Conservation (phyloP, 2,888 invertebrate species). For the Drosophila monieri region DNA sequence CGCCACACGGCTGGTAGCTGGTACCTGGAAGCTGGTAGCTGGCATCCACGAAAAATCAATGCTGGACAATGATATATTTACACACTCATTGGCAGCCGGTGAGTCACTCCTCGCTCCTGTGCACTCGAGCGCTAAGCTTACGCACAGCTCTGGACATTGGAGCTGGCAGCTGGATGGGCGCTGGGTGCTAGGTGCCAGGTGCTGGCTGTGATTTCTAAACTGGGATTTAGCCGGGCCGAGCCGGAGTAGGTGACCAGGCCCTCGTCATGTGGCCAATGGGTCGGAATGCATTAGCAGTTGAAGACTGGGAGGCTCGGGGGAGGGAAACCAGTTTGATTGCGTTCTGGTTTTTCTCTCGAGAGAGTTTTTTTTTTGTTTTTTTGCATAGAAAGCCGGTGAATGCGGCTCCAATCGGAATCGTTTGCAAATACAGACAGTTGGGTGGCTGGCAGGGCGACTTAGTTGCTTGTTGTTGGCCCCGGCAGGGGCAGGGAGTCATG, state of each 20-base stretch:
- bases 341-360: background rate
- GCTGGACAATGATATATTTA: slow-evolving; percentile 42
- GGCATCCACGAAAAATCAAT: slow-evolving; percentile 43
- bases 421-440: slow-evolving; percentile 23
- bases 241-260: slow-evolving; percentile 26
- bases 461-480: background rate
- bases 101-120: slow-evolving; percentile 25
- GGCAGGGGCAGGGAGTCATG: slow-evolving; percentile 9
- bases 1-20: slow-evolving; percentile 10
- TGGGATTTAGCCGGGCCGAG: background rate
- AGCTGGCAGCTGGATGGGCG: background rate
- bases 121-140: slow-evolving; percentile 30
- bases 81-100: slow-evolving; percentile 35
- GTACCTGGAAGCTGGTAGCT: too few species aligned
- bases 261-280: slow-evolving; percentile 38
- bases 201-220: background rate
- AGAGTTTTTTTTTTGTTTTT: slow-evolving; percentile 8
- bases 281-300: slow-evolving; percentile 35
- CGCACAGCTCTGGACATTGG: slow-evolving; percentile 21
- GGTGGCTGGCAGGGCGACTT: background rate
- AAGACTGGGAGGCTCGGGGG: background rate
- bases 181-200: background rate
- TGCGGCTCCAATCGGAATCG: slow-evolving; percentile 21
- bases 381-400: slow-evolving; percentile 39
- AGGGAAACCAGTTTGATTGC: slow-evolving; percentile 31